phyloP scores from a whole-genome alignment of 2,888 invertebrate genomes.

The Nomada goodeniana region DNA sequence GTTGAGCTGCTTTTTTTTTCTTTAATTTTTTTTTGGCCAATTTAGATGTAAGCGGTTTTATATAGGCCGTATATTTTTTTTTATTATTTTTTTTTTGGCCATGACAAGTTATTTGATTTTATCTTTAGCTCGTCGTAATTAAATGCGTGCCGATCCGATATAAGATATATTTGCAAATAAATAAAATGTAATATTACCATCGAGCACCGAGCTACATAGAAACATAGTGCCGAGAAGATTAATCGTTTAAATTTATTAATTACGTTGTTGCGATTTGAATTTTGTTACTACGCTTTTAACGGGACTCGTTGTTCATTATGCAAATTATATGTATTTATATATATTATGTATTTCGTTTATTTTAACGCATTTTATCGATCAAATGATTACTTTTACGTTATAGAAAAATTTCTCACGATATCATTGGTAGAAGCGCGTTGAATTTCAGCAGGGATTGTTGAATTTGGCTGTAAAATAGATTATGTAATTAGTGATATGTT shows the following conservation, averaged over 20 bases:
- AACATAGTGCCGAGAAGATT: slow-evolving; percentile 9
- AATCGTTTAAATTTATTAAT: slow-evolving; percentile 29
- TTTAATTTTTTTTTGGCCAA: slow-evolving; percentile 55
- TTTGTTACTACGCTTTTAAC: slow-evolving; percentile 57
- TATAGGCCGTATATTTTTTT: slow-evolving; percentile 66
- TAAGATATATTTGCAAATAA: slow-evolving; percentile 36
- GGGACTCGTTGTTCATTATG: slow-evolving; percentile 44
- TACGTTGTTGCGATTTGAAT: slow-evolving; percentile 40
- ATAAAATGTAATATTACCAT: slow-evolving; percentile 5
- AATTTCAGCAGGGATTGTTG: slow-evolving; percentile 81
- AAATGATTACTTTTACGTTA: slow-evolving; percentile 60
- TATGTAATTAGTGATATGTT: slow-evolving; percentile 77
- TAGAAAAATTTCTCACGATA: slow-evolving; percentile 45
- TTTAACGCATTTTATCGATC: slow-evolving; percentile 66
- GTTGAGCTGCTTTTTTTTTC: slow-evolving; percentile 52
- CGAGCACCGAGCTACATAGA: slow-evolving; percentile 19
- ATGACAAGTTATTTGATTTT: slow-evolving; percentile 65
- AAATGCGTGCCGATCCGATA: slow-evolving; percentile 33
- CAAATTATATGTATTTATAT: slow-evolving; percentile 31
- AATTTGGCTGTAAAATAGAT: slow-evolving; percentile 83
- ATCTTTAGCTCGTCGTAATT: slow-evolving; percentile 34
- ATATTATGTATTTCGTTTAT: slow-evolving; percentile 46
- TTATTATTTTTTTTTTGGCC: slow-evolving; percentile 56
- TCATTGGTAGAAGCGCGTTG: slow-evolving; percentile 70
- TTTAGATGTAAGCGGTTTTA: slow-evolving; percentile 72